Conservation (phyloP, 2,113 vertebrate genomes). For the Phainopepla nitens region DNA sequence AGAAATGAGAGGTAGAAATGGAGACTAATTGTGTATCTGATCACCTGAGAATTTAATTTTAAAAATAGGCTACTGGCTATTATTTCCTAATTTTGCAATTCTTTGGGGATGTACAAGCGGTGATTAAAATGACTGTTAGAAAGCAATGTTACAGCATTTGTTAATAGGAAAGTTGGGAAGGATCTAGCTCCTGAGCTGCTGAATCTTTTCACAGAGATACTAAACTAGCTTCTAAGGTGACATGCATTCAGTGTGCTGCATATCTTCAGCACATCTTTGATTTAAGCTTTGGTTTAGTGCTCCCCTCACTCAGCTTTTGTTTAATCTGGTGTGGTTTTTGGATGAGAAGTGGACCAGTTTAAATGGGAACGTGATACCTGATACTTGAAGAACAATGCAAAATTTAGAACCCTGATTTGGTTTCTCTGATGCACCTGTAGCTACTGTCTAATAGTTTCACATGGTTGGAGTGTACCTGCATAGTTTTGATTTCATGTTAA, state of each 20-base stretch:
- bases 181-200: neutral
- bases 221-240: neutral
- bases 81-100: constrained; percentile 54
- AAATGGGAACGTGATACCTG: neutral
- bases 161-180: constrained; percentile 34
- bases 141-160: constrained; percentile 16
- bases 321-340: neutral
- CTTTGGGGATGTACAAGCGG: constrained; percentile 21
- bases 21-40: constrained; percentile 49
- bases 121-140: constrained; percentile 51
- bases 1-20: constrained; percentile 43
- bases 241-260: neutral
- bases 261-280: neutral
- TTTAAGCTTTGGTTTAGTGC: neutral
- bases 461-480: neutral
- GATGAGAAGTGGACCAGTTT: neutral
- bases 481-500: neutral
- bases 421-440: neutral
- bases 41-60: constrained; percentile 57
- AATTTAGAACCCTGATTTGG: neutral
- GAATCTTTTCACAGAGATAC: neutral
- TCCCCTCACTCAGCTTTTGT: neutral
- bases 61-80: constrained; percentile 53
- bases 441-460: neutral
- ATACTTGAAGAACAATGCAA: neutral